Base-by-base conservation (phyloP, 2,888 invertebrate species). In the Megalurothrips usitatus region DNA sequence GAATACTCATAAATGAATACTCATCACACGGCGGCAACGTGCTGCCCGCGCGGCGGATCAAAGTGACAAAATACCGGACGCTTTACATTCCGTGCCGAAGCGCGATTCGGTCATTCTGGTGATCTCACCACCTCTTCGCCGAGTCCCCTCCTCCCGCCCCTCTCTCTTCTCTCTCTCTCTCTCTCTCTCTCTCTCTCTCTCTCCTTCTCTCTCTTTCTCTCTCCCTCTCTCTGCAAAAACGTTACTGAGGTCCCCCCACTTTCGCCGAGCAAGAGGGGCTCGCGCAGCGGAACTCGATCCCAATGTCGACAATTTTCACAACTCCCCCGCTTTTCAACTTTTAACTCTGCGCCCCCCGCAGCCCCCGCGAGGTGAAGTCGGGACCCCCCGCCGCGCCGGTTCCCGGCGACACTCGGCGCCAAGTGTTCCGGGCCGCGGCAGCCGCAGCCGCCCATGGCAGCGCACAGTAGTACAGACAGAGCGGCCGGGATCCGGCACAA, bases 301-400 rank as follows among this genome's bases (percentile, higher is more conserved):
- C 58, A 58, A 58, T 58, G 58, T 58, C 58, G 58, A 58, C 58
- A 58, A 58, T 58, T 58, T 58, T 58, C 58, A 58, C 58, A 58
- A 58, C 58, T 58, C 17, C n/a, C n/a, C 58, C 58, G 58, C 58
- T 58, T 17, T 14, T 17, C 58, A n/a, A 58, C 58, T 58, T 52
- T 58, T 58, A 58, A 58, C 58, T 58, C 11, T 19, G 52, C 6
- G 49, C 10, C 49, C 10, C 10, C 49, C 49, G 49, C n/a, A n/a
- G n/a, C n/a, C n/a, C n/a, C n/a, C n/a, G n/a, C n/a, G n/a, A n/a
- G n/a, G n/a, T n/a, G n/a, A n/a, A n/a, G n/a, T n/a, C n/a, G n/a
- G n/a, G n/a, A n/a, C n/a, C n/a, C n/a, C 34, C 34, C 34, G 34
- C 34, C 34, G 3, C 34, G 34, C 34, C 6, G 2, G 3, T 6